phyloP scores from a whole-genome alignment of 2,888 invertebrate genomes.

The Dryadula phaetusa region DNA sequence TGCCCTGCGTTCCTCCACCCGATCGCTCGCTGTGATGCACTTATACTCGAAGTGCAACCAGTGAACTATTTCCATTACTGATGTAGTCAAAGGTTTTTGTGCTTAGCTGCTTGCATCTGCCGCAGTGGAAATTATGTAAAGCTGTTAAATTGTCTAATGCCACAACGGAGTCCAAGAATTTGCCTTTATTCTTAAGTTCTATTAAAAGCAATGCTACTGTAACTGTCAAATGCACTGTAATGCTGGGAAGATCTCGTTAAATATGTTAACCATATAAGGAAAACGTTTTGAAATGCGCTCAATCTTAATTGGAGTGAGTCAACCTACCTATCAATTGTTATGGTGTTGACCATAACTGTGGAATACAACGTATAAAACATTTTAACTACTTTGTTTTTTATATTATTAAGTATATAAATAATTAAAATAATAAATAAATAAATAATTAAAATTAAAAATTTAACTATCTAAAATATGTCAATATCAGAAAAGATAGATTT shows the following conservation, averaged over 20 bases:
- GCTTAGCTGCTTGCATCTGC: constrained; percentile 51
- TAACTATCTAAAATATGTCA: not conserved
- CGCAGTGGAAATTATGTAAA: constrained; percentile 59
- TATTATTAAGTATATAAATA: no score
- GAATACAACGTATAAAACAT: not conserved
- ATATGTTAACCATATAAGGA: constrained; percentile 55
- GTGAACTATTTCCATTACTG: constrained; percentile 58
- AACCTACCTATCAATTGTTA: not conserved
- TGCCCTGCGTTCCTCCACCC: constrained; percentile 64
- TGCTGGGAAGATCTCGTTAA: constrained; percentile 62
- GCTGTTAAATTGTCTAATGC: constrained; percentile 42
- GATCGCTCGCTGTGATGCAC: constrained; percentile 55
- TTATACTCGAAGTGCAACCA: constrained; percentile 49
- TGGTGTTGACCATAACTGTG: not conserved
- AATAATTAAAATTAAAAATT: not conserved
- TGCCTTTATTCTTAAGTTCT: constrained; percentile 56
- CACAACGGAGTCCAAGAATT: constrained; percentile 45
- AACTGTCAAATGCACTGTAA: constrained; percentile 65
- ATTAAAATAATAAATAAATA: no score
- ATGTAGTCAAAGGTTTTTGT: constrained; percentile 53
- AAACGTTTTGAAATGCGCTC: constrained; percentile 4
- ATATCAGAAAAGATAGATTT: not conserved
- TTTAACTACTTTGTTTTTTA: not conserved
- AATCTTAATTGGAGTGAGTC: constrained; percentile 15
- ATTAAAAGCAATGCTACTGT: constrained; percentile 64